Evolutionary conservation across 2,888 invertebrate genomes (phyloP).

Genomic region (Nomada flava): DNA sequence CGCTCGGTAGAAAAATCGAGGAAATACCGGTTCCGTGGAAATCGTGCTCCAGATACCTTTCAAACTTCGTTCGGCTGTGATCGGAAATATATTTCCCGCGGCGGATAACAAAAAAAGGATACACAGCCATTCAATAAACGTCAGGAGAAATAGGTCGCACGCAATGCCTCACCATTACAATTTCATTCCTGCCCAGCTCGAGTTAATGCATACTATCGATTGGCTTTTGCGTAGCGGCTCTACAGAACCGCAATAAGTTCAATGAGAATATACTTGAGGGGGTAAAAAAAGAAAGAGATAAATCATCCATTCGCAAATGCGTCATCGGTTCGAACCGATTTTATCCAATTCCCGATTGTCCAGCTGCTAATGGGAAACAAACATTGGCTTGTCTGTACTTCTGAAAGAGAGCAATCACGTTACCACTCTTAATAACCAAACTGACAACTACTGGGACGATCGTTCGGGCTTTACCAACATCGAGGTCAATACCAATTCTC

Average conservation of each 20-base stretch:
- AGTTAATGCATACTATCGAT: conserved; percentile 48
- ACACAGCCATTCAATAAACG: conserved; percentile 36
- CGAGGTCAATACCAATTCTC: conserved; percentile 60
- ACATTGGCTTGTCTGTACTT: conserved; percentile 39
- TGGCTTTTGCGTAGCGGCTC: conserved; percentile 30
- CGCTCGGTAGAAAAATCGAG: conserved; percentile 13
- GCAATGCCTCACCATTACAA: conserved; percentile 38
- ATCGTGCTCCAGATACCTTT: conserved; percentile 27
- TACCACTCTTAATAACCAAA: conserved; percentile 49
- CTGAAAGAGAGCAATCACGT: conserved; percentile 34
- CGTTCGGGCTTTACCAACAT: conserved; percentile 44
- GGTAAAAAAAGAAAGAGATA: background rate
- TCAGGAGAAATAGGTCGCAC: conserved; percentile 43
- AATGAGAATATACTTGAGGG: background rate
- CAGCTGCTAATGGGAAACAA: conserved; percentile 3
- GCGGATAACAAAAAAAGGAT: conserved; percentile 17
- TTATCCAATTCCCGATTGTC: background rate
- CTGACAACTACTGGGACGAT: conserved; percentile 51
- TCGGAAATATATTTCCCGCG: conserved; percentile 34
- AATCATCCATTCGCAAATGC: too few species aligned
- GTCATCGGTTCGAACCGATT: too few species aligned
- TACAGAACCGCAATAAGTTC: conserved; percentile 5
- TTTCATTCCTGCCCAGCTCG: conserved; percentile 43
- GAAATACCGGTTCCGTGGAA: background rate
- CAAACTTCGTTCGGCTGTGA: conserved; percentile 4